phyloP scores from a whole-genome alignment of 2,797 vertebrate genomes.

The Peromyscus attwateri region DNA sequence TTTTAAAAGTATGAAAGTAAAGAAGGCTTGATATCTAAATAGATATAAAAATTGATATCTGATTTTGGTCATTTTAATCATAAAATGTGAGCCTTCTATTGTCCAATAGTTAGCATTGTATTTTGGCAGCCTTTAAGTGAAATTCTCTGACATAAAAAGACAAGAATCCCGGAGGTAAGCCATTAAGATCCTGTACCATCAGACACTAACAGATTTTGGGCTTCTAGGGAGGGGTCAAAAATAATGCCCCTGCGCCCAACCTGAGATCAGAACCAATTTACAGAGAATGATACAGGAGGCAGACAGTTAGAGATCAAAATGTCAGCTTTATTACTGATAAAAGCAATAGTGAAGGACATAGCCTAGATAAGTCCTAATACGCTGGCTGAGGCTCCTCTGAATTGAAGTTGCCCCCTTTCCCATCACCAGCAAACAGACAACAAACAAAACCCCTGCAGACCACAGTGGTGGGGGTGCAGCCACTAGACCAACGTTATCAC shows the following conservation, averaged over 20 bases:
- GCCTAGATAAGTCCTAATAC: constrained; percentile 81
- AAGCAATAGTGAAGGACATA: constrained; percentile 81
- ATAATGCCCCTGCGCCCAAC: constrained; percentile 77
- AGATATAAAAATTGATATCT: background rate
- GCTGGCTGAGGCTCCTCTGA: constrained; percentile 73
- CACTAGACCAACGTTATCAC: constrained; percentile 47
- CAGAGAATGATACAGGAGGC: constrained; percentile 79
- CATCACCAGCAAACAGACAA: constrained; percentile 75
- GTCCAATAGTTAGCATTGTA: constrained; percentile 68
- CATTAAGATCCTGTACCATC: constrained; percentile 78
- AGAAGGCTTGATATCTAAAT: constrained; percentile 1
- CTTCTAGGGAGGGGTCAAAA: constrained; percentile 79
- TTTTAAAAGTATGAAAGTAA: constrained; percentile 37
- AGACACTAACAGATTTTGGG: constrained; percentile 77
- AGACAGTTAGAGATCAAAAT: constrained; percentile 84
- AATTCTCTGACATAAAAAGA: constrained; percentile 61
- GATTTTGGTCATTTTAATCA: constrained; percentile 49
- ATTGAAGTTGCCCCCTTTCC: constrained; percentile 74
- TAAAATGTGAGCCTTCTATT: constrained; percentile 30
- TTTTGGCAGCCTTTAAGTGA: constrained; percentile 64
- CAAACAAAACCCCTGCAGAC: constrained; percentile 69
- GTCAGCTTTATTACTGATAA: constrained; percentile 86
- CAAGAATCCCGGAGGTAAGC: constrained; percentile 78
- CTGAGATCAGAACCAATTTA: constrained; percentile 84
- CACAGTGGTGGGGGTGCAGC: background rate